phyloP scores from a whole-genome alignment of 2,888 invertebrate genomes.

The Dione vanillae region DNA sequence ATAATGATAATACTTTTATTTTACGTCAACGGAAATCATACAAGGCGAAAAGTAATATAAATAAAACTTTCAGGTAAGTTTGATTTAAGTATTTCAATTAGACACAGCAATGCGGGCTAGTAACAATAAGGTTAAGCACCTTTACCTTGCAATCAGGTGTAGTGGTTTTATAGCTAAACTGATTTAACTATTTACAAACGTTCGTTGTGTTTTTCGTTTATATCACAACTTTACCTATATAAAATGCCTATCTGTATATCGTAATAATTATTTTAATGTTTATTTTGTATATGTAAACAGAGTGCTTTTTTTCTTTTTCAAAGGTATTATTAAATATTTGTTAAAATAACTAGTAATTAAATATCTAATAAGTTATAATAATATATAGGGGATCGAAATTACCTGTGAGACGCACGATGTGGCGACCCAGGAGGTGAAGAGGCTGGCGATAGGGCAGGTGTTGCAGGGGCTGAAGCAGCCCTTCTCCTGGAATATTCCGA shows the following conservation, averaged over 20 bases:
- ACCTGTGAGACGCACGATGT: slow-evolving; percentile 74
- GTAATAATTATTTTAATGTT: not conserved
- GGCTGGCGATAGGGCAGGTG: slow-evolving; percentile 90
- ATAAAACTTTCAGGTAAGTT: no score
- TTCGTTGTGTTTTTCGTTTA: no score
- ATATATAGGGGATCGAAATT: slow-evolving; percentile 21
- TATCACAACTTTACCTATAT: not conserved
- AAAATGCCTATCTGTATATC: not conserved
- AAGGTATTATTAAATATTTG: not conserved
- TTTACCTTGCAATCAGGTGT: not conserved
- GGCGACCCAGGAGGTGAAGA: slow-evolving; percentile 89
- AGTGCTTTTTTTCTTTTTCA: not conserved
- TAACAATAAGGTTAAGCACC: slow-evolving; percentile 1
- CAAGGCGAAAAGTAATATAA: no score
- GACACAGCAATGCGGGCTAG: not conserved
- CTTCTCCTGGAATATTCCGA: slow-evolving; percentile 83
- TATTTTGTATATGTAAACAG: not conserved
- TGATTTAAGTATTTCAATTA: not conserved
- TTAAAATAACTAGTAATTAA: not conserved
- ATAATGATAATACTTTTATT: no score
- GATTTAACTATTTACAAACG: slow-evolving; percentile 1
- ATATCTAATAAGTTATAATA: not conserved
- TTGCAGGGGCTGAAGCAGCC: slow-evolving; percentile 89
- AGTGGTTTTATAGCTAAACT: not conserved
- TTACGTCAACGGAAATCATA: no score